Base-by-base conservation (phyloP, 2,888 invertebrate genomes). In the Melinaea menophilus region DNA sequence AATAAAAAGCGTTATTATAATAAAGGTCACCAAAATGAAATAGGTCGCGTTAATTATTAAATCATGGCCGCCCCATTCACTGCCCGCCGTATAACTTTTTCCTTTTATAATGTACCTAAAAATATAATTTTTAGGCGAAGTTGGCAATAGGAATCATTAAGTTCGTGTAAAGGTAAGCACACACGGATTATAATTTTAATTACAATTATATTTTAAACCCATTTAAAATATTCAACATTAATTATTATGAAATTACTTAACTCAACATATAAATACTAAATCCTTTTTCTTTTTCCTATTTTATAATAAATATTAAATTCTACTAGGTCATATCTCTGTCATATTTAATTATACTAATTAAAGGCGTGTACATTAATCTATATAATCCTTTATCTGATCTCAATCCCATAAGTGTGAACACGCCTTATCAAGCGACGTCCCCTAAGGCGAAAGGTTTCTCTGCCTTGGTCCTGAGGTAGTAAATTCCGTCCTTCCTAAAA, bases 401-500 rank as follows among this genome's bases (percentile, higher is more conserved):
- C 31, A 31, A 31, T 9, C 31, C 51, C 31, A 31, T 51, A 51
- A 51, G 51, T 51, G 51, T 51, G 51, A 51, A 51, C 51, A 51
- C 51, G n/a, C 51, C 31, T 31, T 51, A 51, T 79, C 75, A 73
- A 68, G 76, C 55, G 55, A 64, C 80, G 69, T 85, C 85, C 68
- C 88, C 86, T 64, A 88, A 75, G 60, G 92, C 92, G 82, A 81
- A 92, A 63, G 92, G 92, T 69, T 84, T 80, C 73, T 87, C 84
- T n/a, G 86, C 84, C 72, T 87, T 90, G 67, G 92, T 92, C 79
- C 78, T 84, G 71, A 92, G 86, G 81, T 92, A 92, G 84, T 90
- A 92, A 76, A 91, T 86, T 71, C 92, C 92, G 72, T 91, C 90
- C 76, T 92, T 89, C 79, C 92, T 92, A 87, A 69, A 88, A 88